Base-by-base conservation (phyloP, 1,140 invertebrate species). In the Lasioglossum baleicum region DNA sequence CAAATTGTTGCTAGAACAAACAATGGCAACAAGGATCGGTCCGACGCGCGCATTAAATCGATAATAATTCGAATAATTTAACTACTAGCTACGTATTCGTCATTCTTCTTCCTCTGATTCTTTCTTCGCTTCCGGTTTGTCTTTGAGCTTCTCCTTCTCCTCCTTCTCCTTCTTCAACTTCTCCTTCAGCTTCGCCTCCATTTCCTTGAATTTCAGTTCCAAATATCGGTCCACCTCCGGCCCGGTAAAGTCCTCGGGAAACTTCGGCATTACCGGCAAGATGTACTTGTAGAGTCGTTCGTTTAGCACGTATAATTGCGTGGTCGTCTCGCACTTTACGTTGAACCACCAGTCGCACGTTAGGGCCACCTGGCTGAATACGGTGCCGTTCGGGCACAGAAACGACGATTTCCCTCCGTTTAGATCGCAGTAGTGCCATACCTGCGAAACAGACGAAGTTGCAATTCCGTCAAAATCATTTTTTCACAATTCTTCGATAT, bases 261-360 rank as follows among this genome's bases (percentile, higher is more conserved):
- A 98, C 90, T 97, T 97, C 0, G 97, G 96, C 89, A 96, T 95
- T 81, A 97, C 95, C 15, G 97, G 97, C 83, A 97, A 90, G 76
- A 98, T 97, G 88, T 97, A 97, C 88, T 97, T 97, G 90, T 97
- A 98, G 0, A 98, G 94, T 61, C 97, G 94, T 88, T 97, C 97
- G 83, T 98, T 98, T 1, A 98, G 92, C 10, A 97, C 97, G 89
- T 98, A 98, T 0, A 97, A 94, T 89, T 97, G 96, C 1, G 96
- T 92, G 0, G 97, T 97, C 4, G 96, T 95, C 35, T 96, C 95
- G 90, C 97, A 98, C 81, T 96, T 95, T 0, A 97, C 97, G 89
- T 97, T 98, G 91, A 97, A 98, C 97, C 97, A 98, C 97, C 97
- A 98, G 90, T 98, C 97, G 85, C 97, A 98, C 0, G 97, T 97